Conservation (phyloP, 2,113 vertebrate genomes). For the Vidua chalybeata region DNA sequence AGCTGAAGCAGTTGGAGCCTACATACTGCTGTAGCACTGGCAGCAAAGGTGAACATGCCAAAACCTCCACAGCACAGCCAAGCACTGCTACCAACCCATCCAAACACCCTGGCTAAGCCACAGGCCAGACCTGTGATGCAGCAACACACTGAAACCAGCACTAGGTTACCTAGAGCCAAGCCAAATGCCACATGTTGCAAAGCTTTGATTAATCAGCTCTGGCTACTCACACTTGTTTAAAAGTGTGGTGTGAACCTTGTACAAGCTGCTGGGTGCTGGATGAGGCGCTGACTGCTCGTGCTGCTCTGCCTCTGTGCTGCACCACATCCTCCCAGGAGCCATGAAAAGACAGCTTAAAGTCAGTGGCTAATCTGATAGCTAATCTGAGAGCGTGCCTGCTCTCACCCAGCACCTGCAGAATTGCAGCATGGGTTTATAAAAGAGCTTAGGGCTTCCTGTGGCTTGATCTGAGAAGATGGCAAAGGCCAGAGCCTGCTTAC, state of each 20-base stretch:
- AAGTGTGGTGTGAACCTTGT: neutral
- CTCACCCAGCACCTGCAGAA: accelerated
- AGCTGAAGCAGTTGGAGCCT: neutral
- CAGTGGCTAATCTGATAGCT: neutral
- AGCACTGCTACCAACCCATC: neutral
- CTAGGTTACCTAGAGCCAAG: neutral
- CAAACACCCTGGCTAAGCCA: neutral
- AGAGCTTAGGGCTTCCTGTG: neutral
- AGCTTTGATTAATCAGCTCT: neutral
- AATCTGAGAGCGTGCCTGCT: neutral
- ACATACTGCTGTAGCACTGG: neutral
- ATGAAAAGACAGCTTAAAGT: neutral
- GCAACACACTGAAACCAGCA: accelerated
- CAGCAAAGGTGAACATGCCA: neutral
- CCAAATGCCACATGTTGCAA: neutral
- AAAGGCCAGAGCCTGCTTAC: neutral
- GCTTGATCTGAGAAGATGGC: neutral
- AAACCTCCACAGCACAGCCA: neutral
- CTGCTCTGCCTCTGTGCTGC: neutral
- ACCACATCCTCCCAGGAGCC: accelerated
- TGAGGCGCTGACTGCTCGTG: accelerated
- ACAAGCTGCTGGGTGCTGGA: neutral
- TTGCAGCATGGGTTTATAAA: neutral
- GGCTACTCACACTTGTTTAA: neutral
- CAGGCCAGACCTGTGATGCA: neutral